Conservation (phyloP, 2,888 invertebrate genomes). For the Melieria picta region DNA sequence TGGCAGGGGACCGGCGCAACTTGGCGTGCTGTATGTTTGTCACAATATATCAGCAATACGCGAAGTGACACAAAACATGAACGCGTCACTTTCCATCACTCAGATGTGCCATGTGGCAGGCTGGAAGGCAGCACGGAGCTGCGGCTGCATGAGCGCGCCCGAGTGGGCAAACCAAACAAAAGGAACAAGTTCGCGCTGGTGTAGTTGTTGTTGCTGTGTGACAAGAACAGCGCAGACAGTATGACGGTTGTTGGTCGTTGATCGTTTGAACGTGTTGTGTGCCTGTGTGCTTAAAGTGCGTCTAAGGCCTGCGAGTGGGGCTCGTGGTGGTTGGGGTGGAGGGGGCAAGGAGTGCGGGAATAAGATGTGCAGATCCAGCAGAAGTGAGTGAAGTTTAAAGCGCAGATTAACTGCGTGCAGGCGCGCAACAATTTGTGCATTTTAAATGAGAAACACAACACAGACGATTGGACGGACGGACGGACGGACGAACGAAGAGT, state of each 20-base stretch:
- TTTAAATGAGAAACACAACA: constrained; percentile 53
- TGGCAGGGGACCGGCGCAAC: constrained; percentile 12
- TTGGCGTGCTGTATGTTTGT: constrained; percentile 53
- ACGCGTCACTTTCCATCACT: constrained; percentile 65
- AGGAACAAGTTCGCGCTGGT: background rate
- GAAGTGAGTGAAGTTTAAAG: constrained; percentile 19
- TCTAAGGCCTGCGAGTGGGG: background rate
- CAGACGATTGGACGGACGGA: background rate
- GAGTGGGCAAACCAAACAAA: background rate
- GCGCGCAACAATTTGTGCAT: constrained; percentile 60
- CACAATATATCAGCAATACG: constrained; percentile 62
- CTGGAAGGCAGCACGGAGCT: background rate
- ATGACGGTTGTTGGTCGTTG: constrained; percentile 46
- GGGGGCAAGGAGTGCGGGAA: background rate
- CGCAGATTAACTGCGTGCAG: constrained; percentile 53
- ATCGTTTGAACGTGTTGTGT: constrained; percentile 5
- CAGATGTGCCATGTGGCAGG: constrained; percentile 55
- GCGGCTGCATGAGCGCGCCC: background rate
- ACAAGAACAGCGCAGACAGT: constrained; percentile 52
- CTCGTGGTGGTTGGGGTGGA: background rate
- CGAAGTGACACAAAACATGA: constrained; percentile 64
- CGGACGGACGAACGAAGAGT: too few species aligned
- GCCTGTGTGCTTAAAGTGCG: background rate
- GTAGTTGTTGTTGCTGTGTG: constrained; percentile 42
- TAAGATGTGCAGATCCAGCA: background rate